Base-by-base conservation (phyloP, 1,140 invertebrate genomes). In the Matsumurasca onukii region DNA sequence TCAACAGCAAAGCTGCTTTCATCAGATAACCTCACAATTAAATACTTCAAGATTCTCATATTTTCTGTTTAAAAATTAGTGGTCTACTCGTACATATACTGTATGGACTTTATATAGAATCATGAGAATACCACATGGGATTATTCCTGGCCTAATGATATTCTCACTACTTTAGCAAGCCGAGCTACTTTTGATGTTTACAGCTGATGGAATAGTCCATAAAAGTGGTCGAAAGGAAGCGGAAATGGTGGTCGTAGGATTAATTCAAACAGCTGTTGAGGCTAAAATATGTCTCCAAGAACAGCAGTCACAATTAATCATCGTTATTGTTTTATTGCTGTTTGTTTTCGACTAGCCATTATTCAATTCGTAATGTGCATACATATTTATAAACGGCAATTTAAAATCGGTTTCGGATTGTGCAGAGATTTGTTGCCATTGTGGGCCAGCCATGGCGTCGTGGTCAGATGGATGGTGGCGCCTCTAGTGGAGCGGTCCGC, bases 371-470 rank as follows among this genome's bases (percentile, higher is more conserved):
- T 68, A 34, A 39, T 22, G 24, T 39, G 31, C 39, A 65, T 65
- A 48, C 45, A 65, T 65, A 65, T 65, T 45, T 65, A 65, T 65
- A 65, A 65, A 34, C 62, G 62, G 30, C 62, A 65, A 65, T 65
- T 65, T 65, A 65, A 48, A 45, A 65, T 39, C 61, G 31, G 62
- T 45, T 63, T 45, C 31, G 22, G 17, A 65, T 65, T 65, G 62
- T 17, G 62, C 15, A 24, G 31, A 65, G 62, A 65, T 65, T 65
- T 65, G 62, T 65, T 20, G 62, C 55, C 62, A 65, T 65, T 65
- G 62, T 48, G 34, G 55, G 5, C 34, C 17, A 17, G 34, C 17
- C 34, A 59, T 59, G 55, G 55, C 34, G 39, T n/a, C 62, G 39
- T 27, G 55, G 55, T 27, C 5, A 45, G 62, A 65, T 65, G 62